phyloP scores from a whole-genome alignment of 2,888 invertebrate species.

The Epinotia brunnichana region DNA sequence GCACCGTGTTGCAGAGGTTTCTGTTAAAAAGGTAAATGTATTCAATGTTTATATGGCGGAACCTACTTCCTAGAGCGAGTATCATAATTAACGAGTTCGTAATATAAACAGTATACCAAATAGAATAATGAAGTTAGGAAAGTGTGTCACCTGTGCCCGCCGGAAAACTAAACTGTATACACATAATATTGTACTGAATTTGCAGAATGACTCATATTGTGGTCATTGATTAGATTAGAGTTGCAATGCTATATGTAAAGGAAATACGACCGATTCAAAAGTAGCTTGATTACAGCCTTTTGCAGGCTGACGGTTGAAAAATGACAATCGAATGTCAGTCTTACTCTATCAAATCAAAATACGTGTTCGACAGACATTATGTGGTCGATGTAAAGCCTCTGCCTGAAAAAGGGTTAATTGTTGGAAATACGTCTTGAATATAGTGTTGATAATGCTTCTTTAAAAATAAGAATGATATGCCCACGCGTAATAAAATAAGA shows the following conservation, averaged over 20 bases:
- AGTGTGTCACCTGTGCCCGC: slow-evolving; percentile 49
- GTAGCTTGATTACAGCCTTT: neutral
- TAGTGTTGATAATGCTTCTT: too few relatives aligned
- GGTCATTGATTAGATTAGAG: slow-evolving; percentile 8
- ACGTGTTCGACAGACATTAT: too few relatives aligned
- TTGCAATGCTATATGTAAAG: neutral
- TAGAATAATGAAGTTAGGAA: slow-evolving; percentile 50
- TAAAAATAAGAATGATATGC: too few relatives aligned
- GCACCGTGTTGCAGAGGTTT: neutral
- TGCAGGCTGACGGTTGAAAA: too few relatives aligned
- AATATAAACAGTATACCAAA: slow-evolving; percentile 48
- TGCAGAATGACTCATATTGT: slow-evolving; percentile 14
- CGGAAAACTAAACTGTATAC: slow-evolving; percentile 36
- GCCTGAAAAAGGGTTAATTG: too few relatives aligned
- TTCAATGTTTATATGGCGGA: slow-evolving; percentile 47
- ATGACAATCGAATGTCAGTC: too few relatives aligned
- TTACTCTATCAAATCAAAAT: too few relatives aligned
- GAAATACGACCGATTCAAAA: too few relatives aligned
- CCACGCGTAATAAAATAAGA: too few relatives aligned
- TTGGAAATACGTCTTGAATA: too few relatives aligned
- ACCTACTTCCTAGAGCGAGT: slow-evolving; percentile 45
- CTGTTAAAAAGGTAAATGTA: slow-evolving; percentile 33
- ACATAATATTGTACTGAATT: slow-evolving; percentile 17
- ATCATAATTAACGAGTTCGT: slow-evolving; percentile 50
- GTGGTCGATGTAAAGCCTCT: too few relatives aligned